Conservation (phyloP, 2,888 invertebrate genomes). For the Tachystola acroxantha region DNA sequence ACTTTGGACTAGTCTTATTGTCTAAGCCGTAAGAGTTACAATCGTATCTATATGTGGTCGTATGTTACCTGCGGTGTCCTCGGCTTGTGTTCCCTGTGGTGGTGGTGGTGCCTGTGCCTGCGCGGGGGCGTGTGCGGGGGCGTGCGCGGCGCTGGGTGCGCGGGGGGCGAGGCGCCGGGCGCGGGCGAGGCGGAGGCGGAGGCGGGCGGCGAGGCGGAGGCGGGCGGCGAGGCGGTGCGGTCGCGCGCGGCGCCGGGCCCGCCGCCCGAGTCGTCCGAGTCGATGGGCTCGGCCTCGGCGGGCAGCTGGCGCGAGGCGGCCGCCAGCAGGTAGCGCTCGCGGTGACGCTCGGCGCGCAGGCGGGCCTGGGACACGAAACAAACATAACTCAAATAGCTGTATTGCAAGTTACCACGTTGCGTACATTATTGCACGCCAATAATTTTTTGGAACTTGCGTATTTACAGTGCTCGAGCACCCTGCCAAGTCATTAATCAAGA, state of each 20-base stretch:
- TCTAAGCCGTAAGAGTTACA: no score
- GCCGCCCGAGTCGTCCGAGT: slow-evolving; percentile 79
- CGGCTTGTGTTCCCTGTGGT: slow-evolving; percentile 11
- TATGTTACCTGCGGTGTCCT: neutral
- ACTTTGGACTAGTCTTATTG: no score
- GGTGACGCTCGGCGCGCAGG: slow-evolving; percentile 37
- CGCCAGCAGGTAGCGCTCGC: slow-evolving; percentile 71
- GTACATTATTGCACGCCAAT: no score
- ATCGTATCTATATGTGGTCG: no score
- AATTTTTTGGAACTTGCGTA: no score
- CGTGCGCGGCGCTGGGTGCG: slow-evolving; percentile 4
- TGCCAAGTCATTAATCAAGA: no score
- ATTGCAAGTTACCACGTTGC: neutral
- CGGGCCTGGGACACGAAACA: slow-evolving; percentile 1
- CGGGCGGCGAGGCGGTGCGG: slow-evolving; percentile 8
- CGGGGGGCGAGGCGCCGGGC: slow-evolving; percentile 17
- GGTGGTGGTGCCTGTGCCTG: slow-evolving; percentile 20
- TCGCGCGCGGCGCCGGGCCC: slow-evolving; percentile 22
- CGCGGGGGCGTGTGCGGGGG: slow-evolving; percentile 13
- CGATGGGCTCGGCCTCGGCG: slow-evolving; percentile 84
- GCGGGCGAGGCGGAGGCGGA: slow-evolving; percentile 12
- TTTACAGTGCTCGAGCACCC: no score
- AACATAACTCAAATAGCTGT: neutral
- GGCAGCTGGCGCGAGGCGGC: slow-evolving; percentile 80
- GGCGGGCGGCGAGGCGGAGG: slow-evolving; percentile 12